Percentiles rank a stretch among this genome's conserved stretches.
Evolutionary conservation across 1,140 invertebrate genomes (phyloP).

Genomic region (Wasmannia auropunctata): DNA sequence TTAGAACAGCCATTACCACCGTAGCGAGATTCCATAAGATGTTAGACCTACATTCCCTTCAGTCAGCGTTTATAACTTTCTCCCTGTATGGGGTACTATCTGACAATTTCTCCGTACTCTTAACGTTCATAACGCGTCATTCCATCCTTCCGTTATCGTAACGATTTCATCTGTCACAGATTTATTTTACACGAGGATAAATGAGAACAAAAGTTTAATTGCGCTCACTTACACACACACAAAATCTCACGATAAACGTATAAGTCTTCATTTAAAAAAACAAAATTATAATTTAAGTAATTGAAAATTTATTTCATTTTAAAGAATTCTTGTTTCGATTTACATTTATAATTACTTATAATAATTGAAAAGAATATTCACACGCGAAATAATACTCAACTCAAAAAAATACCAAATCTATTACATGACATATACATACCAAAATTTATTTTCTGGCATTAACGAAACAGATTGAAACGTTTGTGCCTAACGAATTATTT

Average conservation of each 20-base stretch:
- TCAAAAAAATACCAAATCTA: no score
- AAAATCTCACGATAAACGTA: neutral
- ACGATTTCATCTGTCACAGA: conserved; percentile 23
- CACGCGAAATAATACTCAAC: neutral
- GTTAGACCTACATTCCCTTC: conserved; percentile 43
- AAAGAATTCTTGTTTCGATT: neutral
- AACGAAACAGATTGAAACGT: conserved; percentile 20
- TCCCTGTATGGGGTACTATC: conserved; percentile 12
- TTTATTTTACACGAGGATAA: neutral
- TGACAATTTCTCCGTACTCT: conserved; percentile 20
- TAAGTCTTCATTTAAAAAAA: neutral
- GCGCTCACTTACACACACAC: neutral
- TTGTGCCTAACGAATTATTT: conserved; percentile 34
- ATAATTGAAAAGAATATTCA: no score
- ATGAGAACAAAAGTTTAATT: neutral
- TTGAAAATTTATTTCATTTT: neutral
- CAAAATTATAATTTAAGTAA: neutral
- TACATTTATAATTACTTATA: no score
- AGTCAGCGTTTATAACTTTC: conserved; percentile 44
- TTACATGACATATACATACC: no score
- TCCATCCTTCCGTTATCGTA: neutral
- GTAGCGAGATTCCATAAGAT: conserved; percentile 52
- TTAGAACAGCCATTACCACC: conserved; percentile 48
- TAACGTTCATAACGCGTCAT: neutral
- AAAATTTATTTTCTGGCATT: neutral